Conservation (phyloP, 2,113 vertebrate species). For the Pristiophorus japonicus region DNA sequence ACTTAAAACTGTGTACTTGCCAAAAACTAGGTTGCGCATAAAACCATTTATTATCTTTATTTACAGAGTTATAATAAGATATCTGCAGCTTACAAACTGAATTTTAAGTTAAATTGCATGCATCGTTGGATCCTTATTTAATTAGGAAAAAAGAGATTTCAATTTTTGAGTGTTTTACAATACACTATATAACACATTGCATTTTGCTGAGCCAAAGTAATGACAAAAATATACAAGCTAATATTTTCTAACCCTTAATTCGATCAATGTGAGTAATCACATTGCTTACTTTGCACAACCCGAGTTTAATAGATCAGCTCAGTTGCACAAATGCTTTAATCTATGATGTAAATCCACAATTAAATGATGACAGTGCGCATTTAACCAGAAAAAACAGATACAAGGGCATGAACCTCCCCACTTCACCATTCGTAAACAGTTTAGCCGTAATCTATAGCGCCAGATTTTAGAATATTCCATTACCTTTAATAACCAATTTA, state of each 20-base stretch:
- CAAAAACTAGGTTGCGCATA: background rate
- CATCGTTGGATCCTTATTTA: background rate
- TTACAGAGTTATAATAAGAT: background rate
- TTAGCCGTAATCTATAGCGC: background rate
- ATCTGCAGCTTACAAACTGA: background rate
- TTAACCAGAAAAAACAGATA: background rate
- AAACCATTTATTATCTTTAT: background rate
- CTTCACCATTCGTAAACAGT: background rate
- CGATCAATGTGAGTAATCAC: background rate
- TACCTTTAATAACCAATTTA: background rate
- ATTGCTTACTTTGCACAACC: background rate
- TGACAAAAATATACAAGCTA: background rate
- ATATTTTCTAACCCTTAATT: background rate
- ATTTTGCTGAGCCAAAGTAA: no score
- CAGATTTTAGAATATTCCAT: background rate
- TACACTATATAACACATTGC: background rate
- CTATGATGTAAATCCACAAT: background rate
- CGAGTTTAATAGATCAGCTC: background rate
- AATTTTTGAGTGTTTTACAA: background rate
- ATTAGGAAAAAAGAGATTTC: background rate
- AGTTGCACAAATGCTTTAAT: background rate
- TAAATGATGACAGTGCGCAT: background rate
- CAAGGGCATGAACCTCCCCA: background rate
- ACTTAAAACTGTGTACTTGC: no score
- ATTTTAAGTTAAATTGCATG: background rate